Evolutionary conservation across 2,797 vertebrate species (phyloP).

Genomic region (Eremophila alpestris): DNA sequence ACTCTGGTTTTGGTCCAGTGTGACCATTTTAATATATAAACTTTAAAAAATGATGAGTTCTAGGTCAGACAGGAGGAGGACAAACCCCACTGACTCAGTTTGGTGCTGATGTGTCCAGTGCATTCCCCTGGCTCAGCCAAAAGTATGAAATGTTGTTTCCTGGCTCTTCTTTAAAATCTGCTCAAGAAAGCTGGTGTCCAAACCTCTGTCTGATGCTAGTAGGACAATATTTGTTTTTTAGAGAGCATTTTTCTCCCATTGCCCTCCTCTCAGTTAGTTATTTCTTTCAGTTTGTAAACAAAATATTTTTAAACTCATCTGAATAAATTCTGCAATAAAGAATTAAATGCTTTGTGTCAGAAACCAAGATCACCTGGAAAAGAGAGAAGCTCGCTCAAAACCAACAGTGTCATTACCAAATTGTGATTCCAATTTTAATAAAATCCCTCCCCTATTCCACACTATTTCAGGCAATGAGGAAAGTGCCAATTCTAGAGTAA

Average conservation of each 20-base stretch:
- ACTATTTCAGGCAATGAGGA: background rate
- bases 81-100: background rate
- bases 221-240: background rate
- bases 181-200: background rate
- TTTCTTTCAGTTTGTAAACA: background rate
- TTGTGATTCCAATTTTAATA: background rate
- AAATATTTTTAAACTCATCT: background rate
- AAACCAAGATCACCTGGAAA: background rate
- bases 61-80: background rate
- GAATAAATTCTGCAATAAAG: background rate
- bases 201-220: background rate
- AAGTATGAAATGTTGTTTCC: background rate
- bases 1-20: background rate
- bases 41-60: background rate
- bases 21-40: background rate
- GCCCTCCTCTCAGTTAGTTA: background rate
- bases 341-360: background rate
- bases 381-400: background rate
- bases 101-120: background rate
- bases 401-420: background rate
- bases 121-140: background rate
- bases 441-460: background rate
- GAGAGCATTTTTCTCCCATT: background rate
- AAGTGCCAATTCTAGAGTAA: background rate
- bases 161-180: background rate